Base-by-base conservation (phyloP, 2,797 vertebrate species). In the Orientallactaga sibirica region DNA sequence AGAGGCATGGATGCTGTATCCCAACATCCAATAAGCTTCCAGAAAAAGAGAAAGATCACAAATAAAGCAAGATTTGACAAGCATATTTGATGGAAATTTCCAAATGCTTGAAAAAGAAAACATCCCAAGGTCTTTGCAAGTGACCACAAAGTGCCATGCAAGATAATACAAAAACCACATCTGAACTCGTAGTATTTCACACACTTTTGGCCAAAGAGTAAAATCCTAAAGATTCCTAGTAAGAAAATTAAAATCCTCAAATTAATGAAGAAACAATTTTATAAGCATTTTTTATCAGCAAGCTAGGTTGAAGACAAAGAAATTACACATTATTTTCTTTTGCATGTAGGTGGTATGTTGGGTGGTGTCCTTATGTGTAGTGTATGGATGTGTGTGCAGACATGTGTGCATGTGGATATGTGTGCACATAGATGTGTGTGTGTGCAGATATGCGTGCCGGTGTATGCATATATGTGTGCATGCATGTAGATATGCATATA, bases 191-290 rank as follows among this genome's bases (percentile, higher is more conserved):
- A 20, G n/a, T 37, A 86, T 66, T 83, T 75, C 61, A 83, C 64
- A 62, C 0, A 7, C 22, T 73, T 68, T 14, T 27, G 1, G 20
- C 85, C 58, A 88, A 77, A 52, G 61, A 70, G 43, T 82, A 64
- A 77, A 33, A 41, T 24, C 11, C 33, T 78, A 62, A 91, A 78
- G 75, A 66, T 71, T 8, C 20, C 55, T 43, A 29, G 0, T 19
- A 2, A 91, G 66, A 43, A 86, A 93, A 83, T 74, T 6, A 78
- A 91, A 91, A 78, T 14, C 4, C 16, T 81, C 48, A 87, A 81
- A 70, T 75, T 71, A 67, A 85, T 20, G 77, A 89, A 37, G 67
- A 48, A 33, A 71, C 58, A 66, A 15, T 83, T 52, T 58, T 55
- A 19, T 82, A 79, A 92, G 25, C 81, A 79, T 58, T 68, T 43